phyloP scores from a whole-genome alignment of 2,113 vertebrate species.

The Rissa tridactyla region DNA sequence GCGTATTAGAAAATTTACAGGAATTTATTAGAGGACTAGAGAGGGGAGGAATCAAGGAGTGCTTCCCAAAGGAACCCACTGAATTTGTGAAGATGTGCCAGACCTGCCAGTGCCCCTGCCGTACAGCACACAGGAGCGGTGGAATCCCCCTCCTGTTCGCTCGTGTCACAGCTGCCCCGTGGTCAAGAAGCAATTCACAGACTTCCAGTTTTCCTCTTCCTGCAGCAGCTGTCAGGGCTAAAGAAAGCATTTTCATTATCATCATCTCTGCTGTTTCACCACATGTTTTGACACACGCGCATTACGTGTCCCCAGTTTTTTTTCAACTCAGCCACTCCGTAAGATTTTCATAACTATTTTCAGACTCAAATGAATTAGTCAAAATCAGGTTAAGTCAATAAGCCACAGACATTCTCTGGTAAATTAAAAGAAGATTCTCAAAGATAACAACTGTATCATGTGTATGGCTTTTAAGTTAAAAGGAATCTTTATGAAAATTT shows the following conservation, averaged over 20 bases:
- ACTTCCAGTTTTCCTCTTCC: slow-evolving; percentile 92
- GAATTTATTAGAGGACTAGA: too few relatives aligned
- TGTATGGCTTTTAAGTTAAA: background rate
- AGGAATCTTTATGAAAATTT: background rate
- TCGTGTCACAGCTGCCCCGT: slow-evolving; percentile 80
- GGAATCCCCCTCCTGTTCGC: slow-evolving; percentile 85
- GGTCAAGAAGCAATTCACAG: slow-evolving; percentile 83
- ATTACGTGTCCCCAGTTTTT: rapidly evolving
- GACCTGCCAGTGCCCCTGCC: slow-evolving; percentile 98
- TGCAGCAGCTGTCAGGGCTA: slow-evolving; percentile 91
- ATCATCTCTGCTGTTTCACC: background rate
- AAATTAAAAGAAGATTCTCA: background rate
- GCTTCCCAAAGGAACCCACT: background rate
- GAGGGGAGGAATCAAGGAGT: rapidly evolving
- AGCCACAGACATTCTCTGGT: too few relatives aligned
- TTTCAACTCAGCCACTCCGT: background rate
- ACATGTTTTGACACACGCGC: background rate
- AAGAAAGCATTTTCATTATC: background rate
- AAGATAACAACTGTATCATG: background rate
- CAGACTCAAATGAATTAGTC: background rate
- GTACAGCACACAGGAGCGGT: slow-evolving; percentile 88
- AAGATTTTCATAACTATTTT: background rate
- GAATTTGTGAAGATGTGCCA: background rate
- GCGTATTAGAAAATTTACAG: rapidly evolving
- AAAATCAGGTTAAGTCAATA: background rate